phyloP scores from a whole-genome alignment of 2,113 vertebrate species.

The crab-eating macaque (Macaca fascicularis) region T2T-MFA8v1.1 NC_088379.1:9742001-9742500 shows the following conservation, averaged over 20 bases:
- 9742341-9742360: background rate
- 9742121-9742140: rapidly evolving
- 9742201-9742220: background rate
- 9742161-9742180: background rate
- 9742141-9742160: background rate
- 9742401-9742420: background rate
- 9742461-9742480: background rate
- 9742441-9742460: background rate
- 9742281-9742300: background rate
- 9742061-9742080: rapidly evolving
- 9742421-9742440: background rate
- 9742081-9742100: background rate
- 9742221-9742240: background rate
- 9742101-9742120: background rate
- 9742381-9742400: background rate
- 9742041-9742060: rapidly evolving
- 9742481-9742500: background rate
- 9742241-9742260: background rate
- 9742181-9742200: background rate
- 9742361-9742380: background rate
- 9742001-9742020: background rate
- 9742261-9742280: background rate
- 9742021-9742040: background rate
- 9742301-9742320: background rate
- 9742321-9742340: background rate